Evolutionary conservation across 2,797 vertebrate genomes (phyloP).

Genomic region (Acridotheres tristis): DNA sequence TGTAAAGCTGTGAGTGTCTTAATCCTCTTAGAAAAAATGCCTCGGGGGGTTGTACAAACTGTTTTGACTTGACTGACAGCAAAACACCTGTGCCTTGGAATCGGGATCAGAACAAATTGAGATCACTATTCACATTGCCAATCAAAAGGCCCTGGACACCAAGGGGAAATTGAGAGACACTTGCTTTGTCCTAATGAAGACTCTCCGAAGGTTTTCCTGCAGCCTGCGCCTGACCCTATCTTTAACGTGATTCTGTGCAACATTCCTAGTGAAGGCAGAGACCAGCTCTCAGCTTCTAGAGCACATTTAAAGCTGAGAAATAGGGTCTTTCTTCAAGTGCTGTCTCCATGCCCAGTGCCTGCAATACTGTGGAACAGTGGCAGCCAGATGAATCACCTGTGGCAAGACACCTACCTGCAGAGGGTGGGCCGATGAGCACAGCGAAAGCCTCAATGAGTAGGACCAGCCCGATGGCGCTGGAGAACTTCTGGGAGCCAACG

Average conservation of each 20-base stretch:
- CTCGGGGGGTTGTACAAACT: neutral
- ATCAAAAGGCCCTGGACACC: neutral
- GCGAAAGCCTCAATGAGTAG: conserved; percentile 80
- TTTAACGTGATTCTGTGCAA: neutral
- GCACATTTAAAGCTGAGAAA: neutral
- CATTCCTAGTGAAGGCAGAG: neutral
- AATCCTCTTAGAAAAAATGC: neutral
- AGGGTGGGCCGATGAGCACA: conserved; percentile 82
- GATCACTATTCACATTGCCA: neutral
- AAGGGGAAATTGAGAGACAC: neutral
- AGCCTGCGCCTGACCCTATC: neutral
- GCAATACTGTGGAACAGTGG: too few species aligned
- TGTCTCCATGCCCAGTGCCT: accelerated
- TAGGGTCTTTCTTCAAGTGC: neutral
- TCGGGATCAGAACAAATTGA: neutral
- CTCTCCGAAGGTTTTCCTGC: neutral
- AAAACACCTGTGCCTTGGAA: neutral
- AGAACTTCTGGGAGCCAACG: conserved; percentile 79
- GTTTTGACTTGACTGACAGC: neutral
- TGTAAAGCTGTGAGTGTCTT: neutral
- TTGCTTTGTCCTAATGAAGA: neutral
- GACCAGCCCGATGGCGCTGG: conserved; percentile 82
- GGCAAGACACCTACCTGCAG: conserved; percentile 74
- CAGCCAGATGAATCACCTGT: accelerated
- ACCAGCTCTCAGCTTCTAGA: neutral